Evolutionary conservation across 1,140 invertebrate species (phyloP).

Genomic region (Brachionus plicatilis): DNA sequence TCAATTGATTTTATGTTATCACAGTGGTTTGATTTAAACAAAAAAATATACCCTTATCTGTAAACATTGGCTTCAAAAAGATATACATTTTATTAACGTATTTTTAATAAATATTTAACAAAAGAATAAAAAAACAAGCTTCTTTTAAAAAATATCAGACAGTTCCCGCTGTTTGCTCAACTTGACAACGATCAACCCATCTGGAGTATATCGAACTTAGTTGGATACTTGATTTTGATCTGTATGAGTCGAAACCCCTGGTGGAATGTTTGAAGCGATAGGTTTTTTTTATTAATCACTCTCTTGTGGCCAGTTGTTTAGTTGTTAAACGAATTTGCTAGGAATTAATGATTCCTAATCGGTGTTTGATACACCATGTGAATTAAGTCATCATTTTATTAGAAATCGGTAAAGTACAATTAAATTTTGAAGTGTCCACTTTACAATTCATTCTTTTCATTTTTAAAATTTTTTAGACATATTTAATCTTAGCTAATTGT

Average conservation of each 20-base stretch:
- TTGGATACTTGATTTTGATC: not conserved
- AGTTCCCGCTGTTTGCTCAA: not conserved
- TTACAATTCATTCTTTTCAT: not conserved
- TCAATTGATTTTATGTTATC: not conserved
- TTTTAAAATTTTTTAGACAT: not conserved
- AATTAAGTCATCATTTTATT: not conserved
- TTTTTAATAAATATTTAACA: not conserved
- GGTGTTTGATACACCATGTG: not conserved
- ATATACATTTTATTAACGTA: not conserved
- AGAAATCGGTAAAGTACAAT: not conserved
- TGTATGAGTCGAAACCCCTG: not conserved
- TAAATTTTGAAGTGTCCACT: not conserved
- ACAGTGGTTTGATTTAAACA: not conserved
- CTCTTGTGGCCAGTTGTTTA: not conserved
- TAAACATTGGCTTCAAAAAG: not conserved
- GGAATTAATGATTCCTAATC: not conserved
- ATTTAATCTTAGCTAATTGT: not conserved
- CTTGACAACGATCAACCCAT: not conserved
- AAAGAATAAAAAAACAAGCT: not conserved
- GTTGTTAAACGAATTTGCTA: not conserved
- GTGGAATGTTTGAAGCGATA: not conserved
- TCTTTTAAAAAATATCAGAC: not conserved
- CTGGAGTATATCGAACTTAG: not conserved
- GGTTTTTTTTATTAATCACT: not conserved
- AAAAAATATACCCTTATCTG: not conserved